These are phyloP conservation scores for Campylomormyrus tamandua DNA, from an alignment of 2,113 vertebrate species.

Conservation along the genomic window DNA sequence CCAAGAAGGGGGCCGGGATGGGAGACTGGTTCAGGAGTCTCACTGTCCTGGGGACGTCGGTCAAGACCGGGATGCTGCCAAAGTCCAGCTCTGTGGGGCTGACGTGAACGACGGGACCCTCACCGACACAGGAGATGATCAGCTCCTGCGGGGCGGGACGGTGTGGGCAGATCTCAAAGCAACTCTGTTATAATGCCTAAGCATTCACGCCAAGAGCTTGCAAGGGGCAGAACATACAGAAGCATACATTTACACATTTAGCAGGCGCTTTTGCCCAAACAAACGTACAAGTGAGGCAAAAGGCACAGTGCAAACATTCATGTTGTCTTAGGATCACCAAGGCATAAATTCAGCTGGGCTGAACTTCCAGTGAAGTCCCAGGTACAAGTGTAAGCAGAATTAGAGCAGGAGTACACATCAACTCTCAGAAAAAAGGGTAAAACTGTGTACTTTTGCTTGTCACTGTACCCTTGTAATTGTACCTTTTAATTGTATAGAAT, in stretches of 20 bases:
- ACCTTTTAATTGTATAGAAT: too few species aligned
- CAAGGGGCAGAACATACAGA: not conserved
- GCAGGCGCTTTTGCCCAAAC: not conserved
- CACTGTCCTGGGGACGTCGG: conserved; percentile 53
- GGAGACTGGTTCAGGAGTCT: conserved; percentile 65
- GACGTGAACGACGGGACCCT: conserved; percentile 65
- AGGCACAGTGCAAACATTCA: not conserved
- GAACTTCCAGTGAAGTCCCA: not conserved
- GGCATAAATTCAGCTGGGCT: not conserved
- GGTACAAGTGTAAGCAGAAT: not conserved
- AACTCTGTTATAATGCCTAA: not conserved
- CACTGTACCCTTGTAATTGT: too few species aligned
- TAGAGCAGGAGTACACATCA: not conserved
- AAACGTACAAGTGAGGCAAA: not conserved
- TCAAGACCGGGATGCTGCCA: conserved; percentile 65
- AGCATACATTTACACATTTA: not conserved
- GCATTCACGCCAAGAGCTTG: not conserved
- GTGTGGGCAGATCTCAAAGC: not conserved
- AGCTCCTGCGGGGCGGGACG: conserved; percentile 51
- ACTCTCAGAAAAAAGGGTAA: not conserved
- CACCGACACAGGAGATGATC: conserved; percentile 54
- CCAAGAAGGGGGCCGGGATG: conserved; percentile 61
- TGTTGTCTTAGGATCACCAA: not conserved
- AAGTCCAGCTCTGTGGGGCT: conserved; percentile 59
- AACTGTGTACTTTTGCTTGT: too few species aligned